Conservation (phyloP, 2,888 invertebrate species). For the Bimastos eiseni region DNA sequence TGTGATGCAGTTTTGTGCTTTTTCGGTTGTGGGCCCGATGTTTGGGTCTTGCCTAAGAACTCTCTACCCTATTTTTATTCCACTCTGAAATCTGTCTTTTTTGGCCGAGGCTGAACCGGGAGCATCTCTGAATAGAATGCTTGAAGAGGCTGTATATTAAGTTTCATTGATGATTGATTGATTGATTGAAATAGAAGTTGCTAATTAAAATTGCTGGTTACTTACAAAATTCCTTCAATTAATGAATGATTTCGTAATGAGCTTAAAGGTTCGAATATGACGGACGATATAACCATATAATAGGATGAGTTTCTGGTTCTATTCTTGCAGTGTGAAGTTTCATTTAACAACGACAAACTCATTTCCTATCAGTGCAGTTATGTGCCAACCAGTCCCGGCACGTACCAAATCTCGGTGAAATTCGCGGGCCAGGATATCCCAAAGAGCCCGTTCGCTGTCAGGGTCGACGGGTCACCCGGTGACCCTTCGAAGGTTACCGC, state of each 20-base stretch:
- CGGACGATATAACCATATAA: too few relatives aligned
- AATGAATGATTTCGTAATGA: neutral
- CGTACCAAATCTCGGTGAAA: constrained; percentile 74
- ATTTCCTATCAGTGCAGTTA: constrained; percentile 80
- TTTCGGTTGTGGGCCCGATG: too few relatives aligned
- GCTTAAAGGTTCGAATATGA: neutral
- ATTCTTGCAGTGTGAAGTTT: constrained; percentile 71
- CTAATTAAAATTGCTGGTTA: too few relatives aligned
- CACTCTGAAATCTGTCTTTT: too few relatives aligned
- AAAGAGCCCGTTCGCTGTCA: constrained; percentile 78
- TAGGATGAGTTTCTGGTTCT: neutral
- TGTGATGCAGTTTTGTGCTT: too few relatives aligned
- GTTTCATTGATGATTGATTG: too few relatives aligned
- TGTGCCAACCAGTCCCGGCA: constrained; percentile 76
- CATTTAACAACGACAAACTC: constrained; percentile 81
- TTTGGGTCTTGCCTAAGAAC: too few relatives aligned
- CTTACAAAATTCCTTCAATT: neutral
- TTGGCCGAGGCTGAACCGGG: too few relatives aligned
- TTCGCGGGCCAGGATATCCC: constrained; percentile 78
- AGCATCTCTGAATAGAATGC: too few relatives aligned
- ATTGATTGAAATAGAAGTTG: too few relatives aligned
- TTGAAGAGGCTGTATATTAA: too few relatives aligned
- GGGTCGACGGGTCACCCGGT: constrained; percentile 78
- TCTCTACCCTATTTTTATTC: too few relatives aligned
- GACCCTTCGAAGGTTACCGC: constrained; percentile 78